These are phyloP conservation scores for Rhinella marina DNA, from an alignment of 2,797 vertebrate genomes.

Conservation along the genomic window DNA sequence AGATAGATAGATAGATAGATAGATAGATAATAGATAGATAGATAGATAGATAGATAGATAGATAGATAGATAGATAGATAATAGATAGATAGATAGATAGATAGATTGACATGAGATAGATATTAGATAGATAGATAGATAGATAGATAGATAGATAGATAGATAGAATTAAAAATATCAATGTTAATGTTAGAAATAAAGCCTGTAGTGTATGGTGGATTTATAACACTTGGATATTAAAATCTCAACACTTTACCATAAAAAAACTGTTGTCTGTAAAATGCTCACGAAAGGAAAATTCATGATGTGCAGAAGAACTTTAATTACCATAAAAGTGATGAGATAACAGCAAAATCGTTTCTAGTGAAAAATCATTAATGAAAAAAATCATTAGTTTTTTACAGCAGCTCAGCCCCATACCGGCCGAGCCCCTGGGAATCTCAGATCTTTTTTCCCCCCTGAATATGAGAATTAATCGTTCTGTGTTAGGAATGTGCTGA, in stretches of 20 bases:
- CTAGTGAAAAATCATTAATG: conserved; percentile 65
- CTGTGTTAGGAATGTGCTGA: conserved; percentile 42
- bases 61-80: conserved; percentile 3
- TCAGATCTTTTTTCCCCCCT: conserved; percentile 57
- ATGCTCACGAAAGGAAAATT: conserved; percentile 65
- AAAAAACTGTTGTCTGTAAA: conserved; percentile 56
- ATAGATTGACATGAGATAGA: too few relatives aligned
- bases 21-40: neutral
- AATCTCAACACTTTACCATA: conserved; percentile 36
- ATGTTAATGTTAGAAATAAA: neutral
- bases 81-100: conserved; percentile 15
- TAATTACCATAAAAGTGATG: conserved; percentile 59
- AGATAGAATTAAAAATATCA: neutral
- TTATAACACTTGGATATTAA: conserved; percentile 27
- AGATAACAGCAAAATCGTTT: conserved; percentile 64
- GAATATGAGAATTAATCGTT: conserved; percentile 66
- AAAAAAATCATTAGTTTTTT: conserved; percentile 65
- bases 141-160: neutral
- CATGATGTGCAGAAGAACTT: conserved; percentile 43
- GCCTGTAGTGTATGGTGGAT: neutral
- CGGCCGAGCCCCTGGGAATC: conserved; percentile 62
- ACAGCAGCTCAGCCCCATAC: conserved; percentile 59
- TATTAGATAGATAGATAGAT: neutral
- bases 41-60: conserved; percentile 5
- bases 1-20: too few relatives aligned